Base-by-base conservation (phyloP, 1,140 invertebrate genomes). In the Branchinecta lynchi region DNA sequence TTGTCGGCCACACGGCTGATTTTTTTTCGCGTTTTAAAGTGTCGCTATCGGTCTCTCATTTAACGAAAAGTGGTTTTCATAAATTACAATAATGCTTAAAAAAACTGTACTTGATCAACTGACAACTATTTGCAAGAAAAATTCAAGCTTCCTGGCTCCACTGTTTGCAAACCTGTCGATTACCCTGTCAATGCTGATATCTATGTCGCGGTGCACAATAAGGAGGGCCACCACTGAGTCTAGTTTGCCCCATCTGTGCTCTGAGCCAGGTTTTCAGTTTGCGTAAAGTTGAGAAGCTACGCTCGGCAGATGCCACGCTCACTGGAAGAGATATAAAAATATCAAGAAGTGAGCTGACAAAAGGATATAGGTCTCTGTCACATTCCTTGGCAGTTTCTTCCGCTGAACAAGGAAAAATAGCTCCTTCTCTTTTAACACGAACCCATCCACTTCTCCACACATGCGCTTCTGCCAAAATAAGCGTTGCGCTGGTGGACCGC, bases 51-150 rank as follows among this genome's bases (percentile, higher is more conserved):
- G 46, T 51, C 46, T 51, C 46, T 51, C n/a, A n/a, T 51, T 51
- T 51, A 51, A 51, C 46, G 46, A 51, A 51, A 51, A 51, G 46
- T 51, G 46, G 46, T 51, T 51, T 51, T 51, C 46, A 51, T 51
- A 51, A 9, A 51, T 51, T 51, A 51, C 46, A 51, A 51, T 51
- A 51, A 51, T n/a, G 46, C 9, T 51, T 51, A 51, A 9, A 51
- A 51, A 51, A 51, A 51, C 46, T 51, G n/a, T 51, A 51, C 46
- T 51, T 51, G 46, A 51, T 51, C 46, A 51, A 51, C 46, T 51
- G 46, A 51, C 46, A 51, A 51, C 9, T 51, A n/a, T 51, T 51
- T 51, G n/a, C 46, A 51, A 51, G 46, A 9, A 51, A 51, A 51
- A 51, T 51, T 51, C 46, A 51, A 51, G 46, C 46, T 51, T 51